These are phyloP conservation scores for Jacana jacana DNA, from an alignment of 2,113 vertebrate species.

Conservation along the genomic window DNA sequence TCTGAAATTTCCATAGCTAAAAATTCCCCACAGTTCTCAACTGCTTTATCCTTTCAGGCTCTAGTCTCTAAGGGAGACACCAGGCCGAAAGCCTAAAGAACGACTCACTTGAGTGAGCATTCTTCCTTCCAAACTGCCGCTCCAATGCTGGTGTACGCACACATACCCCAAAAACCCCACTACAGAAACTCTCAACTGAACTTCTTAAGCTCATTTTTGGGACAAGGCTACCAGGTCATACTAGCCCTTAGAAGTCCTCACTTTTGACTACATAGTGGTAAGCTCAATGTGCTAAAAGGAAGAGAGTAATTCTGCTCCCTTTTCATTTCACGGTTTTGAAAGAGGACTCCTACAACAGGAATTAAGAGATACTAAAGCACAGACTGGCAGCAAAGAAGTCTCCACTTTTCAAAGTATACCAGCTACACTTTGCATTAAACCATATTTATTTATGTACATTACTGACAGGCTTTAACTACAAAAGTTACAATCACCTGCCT, in stretches of 20 bases:
- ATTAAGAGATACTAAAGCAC: neutral
- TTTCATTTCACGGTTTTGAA: neutral
- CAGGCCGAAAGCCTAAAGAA: neutral
- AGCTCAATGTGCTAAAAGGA: neutral
- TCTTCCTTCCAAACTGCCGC: neutral
- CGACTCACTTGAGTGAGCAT: neutral
- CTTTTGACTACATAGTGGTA: neutral
- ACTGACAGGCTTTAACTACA: neutral
- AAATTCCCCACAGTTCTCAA: neutral
- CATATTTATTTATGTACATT: neutral
- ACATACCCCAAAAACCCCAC: no score
- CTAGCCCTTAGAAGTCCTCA: rapidly evolving
- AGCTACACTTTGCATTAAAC: neutral
- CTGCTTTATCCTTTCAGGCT: neutral
- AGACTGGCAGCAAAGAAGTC: neutral
- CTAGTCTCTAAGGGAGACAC: neutral
- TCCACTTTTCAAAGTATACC: neutral
- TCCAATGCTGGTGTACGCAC: neutral
- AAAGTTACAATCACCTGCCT: neutral
- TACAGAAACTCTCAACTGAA: neutral
- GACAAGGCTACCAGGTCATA: neutral
- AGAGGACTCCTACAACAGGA: neutral
- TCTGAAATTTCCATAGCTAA: neutral
- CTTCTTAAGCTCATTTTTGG: neutral
- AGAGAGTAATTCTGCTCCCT: neutral